A percentile compares a stretch with the other conserved stretches of the same genome.
phyloP scores from a whole-genome alignment of 2,113 vertebrate genomes.

The Morone chrysops region DNA sequence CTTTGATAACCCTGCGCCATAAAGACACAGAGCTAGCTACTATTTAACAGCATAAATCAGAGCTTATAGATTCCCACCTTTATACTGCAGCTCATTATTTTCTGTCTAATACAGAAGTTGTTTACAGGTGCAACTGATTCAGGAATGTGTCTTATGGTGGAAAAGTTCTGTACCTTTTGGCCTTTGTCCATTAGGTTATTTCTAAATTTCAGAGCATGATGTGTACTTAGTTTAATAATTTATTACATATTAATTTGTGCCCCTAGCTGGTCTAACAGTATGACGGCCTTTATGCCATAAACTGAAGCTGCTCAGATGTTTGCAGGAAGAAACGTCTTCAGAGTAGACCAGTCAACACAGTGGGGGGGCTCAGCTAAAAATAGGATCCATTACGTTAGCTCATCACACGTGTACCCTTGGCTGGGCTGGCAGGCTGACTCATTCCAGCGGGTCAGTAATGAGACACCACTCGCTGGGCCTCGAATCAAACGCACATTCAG shows the following conservation, averaged over 20 bases:
- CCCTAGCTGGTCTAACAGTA: not conserved
- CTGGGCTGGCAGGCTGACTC: conserved; percentile 29
- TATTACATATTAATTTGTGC: not conserved
- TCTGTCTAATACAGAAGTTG: conserved; percentile 25
- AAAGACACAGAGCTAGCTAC: conserved; percentile 4
- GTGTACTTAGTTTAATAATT: too few relatives aligned
- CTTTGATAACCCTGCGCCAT: not conserved
- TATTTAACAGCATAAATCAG: conserved; percentile 20
- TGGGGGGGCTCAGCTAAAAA: conserved; percentile 40
- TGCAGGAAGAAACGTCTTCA: not conserved
- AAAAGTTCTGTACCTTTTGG: not conserved
- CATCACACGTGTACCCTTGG: conserved; percentile 9
- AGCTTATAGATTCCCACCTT: not conserved
- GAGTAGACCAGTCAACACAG: conserved; percentile 25
- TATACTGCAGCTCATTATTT: conserved; percentile 2
- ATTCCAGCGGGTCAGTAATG: conserved; percentile 33
- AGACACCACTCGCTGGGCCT: conserved; percentile 21
- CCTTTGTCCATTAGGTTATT: too few relatives aligned
- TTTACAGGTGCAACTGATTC: not conserved
- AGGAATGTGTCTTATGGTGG: not conserved
- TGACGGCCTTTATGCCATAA: not conserved
- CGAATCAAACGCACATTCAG: conserved; percentile 24
- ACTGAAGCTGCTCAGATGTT: not conserved
- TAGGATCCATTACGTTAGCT: conserved; percentile 55
- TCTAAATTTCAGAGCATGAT: too few relatives aligned